Conservation (phyloP, 2,888 invertebrate species). For the Tetheella fluctuosa region DNA sequence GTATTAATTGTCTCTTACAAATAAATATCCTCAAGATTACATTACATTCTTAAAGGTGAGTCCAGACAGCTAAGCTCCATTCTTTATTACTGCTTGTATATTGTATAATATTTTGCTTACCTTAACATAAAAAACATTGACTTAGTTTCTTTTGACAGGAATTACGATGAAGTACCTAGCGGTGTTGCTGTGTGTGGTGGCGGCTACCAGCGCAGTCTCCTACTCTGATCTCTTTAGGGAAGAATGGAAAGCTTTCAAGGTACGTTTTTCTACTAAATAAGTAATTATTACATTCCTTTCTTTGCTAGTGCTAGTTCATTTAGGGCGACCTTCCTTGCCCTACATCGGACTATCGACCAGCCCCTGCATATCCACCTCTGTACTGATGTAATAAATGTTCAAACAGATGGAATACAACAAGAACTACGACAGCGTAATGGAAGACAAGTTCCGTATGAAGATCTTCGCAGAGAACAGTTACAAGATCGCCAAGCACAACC, state of each 20-base stretch:
- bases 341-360: too few relatives aligned
- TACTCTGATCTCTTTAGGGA: conserved; percentile 89
- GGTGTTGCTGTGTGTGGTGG: conserved; percentile 69
- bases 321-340: too few relatives aligned
- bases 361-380: background rate
- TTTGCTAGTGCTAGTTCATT: too few relatives aligned
- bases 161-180: conserved; percentile 61
- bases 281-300: too few relatives aligned
- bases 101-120: background rate
- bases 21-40: too few relatives aligned
- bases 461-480: conserved; percentile 95
- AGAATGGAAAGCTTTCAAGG: conserved; percentile 91
- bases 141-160: background rate
- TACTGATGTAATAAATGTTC: background rate
- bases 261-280: conserved; percentile 52
- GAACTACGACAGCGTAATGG: conserved; percentile 87
- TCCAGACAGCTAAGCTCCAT: too few relatives aligned
- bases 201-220: conserved; percentile 86
- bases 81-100: too few relatives aligned
- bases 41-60: background rate
- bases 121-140: too few relatives aligned
- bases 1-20: too few relatives aligned
- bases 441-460: conserved; percentile 94
- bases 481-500: conserved; percentile 93
- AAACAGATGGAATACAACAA: conserved; percentile 85